phyloP scores from a whole-genome alignment of 2,797 vertebrate genomes.

The Otus scops region DNA sequence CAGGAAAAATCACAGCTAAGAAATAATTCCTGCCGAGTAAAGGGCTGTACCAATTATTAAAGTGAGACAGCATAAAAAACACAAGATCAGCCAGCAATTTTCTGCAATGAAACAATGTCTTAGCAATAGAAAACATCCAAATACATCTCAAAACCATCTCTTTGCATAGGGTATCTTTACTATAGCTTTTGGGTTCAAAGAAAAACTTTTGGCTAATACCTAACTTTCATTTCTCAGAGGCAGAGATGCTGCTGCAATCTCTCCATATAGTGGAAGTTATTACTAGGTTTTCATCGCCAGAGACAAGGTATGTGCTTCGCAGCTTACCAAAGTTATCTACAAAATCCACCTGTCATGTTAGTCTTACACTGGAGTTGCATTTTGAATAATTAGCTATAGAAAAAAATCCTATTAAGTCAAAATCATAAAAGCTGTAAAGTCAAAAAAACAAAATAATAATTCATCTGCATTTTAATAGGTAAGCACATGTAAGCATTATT shows the following conservation, averaged over 20 bases:
- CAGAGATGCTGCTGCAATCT: background rate
- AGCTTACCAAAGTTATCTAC: background rate
- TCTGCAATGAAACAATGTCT: background rate
- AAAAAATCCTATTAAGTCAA: background rate
- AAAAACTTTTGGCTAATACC: background rate
- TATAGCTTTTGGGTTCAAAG: background rate
- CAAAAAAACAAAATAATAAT: background rate
- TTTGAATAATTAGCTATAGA: background rate
- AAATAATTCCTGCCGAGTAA: background rate
- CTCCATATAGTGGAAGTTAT: background rate
- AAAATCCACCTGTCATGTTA: background rate
- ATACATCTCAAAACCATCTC: background rate
- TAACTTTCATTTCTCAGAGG: background rate
- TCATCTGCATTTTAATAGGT: background rate
- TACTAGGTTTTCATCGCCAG: background rate
- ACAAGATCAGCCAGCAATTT: background rate
- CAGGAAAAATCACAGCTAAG: background rate
- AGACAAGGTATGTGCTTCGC: background rate
- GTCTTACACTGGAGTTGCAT: background rate
- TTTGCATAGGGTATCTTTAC: background rate
- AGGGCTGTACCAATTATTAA: background rate
- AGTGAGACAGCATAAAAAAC: background rate
- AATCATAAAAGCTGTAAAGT: background rate
- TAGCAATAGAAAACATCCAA: background rate
- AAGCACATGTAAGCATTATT: background rate